Conservation (phyloP, 2,113 vertebrate species). For the Tamias sibiricus region DNA sequence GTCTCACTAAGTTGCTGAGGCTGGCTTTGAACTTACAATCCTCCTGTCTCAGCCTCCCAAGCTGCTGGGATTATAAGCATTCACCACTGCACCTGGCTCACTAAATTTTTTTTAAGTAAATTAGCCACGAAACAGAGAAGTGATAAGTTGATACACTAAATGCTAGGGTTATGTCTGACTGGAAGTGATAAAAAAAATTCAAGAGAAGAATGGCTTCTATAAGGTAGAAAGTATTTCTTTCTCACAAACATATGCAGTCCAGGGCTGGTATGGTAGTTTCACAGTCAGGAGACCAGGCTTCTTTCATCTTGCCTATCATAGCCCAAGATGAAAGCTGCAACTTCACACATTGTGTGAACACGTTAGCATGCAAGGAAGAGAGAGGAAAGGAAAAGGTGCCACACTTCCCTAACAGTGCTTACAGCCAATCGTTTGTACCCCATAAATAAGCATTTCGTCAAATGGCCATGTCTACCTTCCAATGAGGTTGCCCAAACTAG, state of each 20-base stretch:
- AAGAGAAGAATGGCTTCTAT: neutral
- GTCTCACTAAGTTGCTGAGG: no score
- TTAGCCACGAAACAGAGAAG: neutral
- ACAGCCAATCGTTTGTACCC: neutral
- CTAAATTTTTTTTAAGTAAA: neutral
- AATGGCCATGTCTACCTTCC: neutral
- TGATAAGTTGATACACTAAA: neutral
- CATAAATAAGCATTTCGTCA: neutral
- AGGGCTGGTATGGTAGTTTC: neutral
- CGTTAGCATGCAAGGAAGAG: neutral
- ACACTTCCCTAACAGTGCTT: neutral
- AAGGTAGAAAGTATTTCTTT: neutral
- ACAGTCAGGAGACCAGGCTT: neutral
- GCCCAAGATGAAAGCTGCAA: neutral
- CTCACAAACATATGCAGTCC: neutral
- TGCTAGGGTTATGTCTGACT: neutral
- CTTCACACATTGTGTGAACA: neutral
- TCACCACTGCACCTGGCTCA: fast-evolving
- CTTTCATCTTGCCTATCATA: neutral
- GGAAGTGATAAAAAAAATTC: neutral
- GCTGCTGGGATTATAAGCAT: no score
- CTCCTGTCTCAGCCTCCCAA: no score
- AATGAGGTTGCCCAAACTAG: neutral
- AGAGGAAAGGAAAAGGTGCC: no score
- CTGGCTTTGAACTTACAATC: no score